These are phyloP conservation scores for Poecile atricapillus DNA, from an alignment of 2,113 vertebrate genomes.

Conservation along the genomic window DNA sequence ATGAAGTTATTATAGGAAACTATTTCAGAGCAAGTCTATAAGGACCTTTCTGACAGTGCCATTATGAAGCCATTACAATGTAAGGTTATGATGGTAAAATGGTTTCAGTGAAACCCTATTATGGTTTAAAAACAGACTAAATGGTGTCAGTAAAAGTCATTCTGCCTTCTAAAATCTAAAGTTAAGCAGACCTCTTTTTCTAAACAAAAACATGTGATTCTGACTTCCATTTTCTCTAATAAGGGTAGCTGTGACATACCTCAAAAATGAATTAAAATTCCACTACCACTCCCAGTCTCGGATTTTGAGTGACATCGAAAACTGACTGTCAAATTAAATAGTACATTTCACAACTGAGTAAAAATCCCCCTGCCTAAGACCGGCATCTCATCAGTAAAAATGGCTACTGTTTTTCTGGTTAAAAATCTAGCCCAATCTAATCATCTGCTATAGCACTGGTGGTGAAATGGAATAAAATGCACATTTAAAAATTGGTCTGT, in stretches of 20 bases:
- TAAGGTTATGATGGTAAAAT: slow-evolving; percentile 30
- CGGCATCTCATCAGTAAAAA: neutral
- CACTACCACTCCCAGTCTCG: neutral
- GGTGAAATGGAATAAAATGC: neutral
- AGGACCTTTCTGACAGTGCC: neutral
- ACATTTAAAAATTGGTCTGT: neutral
- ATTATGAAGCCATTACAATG: slow-evolving; percentile 39
- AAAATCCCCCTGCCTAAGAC: neutral
- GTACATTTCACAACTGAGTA: neutral
- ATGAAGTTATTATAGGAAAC: slow-evolving; percentile 48
- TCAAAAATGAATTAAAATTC: slow-evolving; percentile 37
- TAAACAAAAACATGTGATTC: slow-evolving; percentile 3
- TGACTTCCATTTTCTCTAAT: neutral
- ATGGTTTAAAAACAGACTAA: slow-evolving; percentile 38
- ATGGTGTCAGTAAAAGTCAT: slow-evolving; percentile 8
- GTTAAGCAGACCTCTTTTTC: neutral
- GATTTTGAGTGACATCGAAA: slow-evolving; percentile 21
- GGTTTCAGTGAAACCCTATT: slow-evolving; percentile 13
- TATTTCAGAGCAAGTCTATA: slow-evolving; percentile 24
- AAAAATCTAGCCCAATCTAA: neutral
- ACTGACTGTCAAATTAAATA: neutral
- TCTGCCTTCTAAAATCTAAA: neutral
- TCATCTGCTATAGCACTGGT: neutral
- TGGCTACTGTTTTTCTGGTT: neutral
- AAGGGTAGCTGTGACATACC: neutral